phyloP scores from a whole-genome alignment of 2,888 invertebrate genomes.

The Catocala sponsa region DNA sequence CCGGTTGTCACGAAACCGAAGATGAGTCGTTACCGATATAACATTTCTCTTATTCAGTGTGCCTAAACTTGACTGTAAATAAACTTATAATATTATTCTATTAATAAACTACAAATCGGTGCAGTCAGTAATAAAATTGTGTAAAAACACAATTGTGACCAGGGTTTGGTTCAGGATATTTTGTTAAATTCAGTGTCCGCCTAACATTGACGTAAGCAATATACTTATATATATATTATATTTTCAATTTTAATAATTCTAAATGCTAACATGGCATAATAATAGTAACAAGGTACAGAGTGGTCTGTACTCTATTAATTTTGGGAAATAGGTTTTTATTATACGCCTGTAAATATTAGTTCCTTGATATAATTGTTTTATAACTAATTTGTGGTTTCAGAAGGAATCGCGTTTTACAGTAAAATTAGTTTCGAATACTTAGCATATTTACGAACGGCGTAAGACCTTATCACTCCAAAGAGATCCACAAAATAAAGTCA shows the following conservation, averaged over 20 bases:
- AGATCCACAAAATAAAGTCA: slow-evolving; percentile 79
- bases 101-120: slow-evolving; percentile 21
- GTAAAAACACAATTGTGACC: slow-evolving; percentile 24
- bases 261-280: slow-evolving; percentile 39
- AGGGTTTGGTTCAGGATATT: slow-evolving; percentile 29
- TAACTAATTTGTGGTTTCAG: slow-evolving; percentile 36
- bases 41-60: slow-evolving; percentile 47
- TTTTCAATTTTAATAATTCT: slow-evolving; percentile 51
- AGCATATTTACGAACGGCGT: slow-evolving; percentile 48
- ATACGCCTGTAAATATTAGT: slow-evolving; percentile 43
- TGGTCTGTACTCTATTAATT: slow-evolving; percentile 40
- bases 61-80: slow-evolving; percentile 45
- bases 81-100: slow-evolving; percentile 46
- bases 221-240: slow-evolving; percentile 41
- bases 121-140: slow-evolving; percentile 35
- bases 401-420: slow-evolving; percentile 32
- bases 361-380: slow-evolving; percentile 35
- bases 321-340: slow-evolving; percentile 50
- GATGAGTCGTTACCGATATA: slow-evolving; percentile 71
- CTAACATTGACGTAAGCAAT: slow-evolving; percentile 74
- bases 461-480: slow-evolving; percentile 65
- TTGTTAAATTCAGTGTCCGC: slow-evolving; percentile 62
- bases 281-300: slow-evolving; percentile 39
- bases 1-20: slow-evolving; percentile 62
- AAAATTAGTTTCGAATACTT: slow-evolving; percentile 40